phyloP scores from a whole-genome alignment of 2,888 invertebrate species.

The Nomada goodeniana region DNA sequence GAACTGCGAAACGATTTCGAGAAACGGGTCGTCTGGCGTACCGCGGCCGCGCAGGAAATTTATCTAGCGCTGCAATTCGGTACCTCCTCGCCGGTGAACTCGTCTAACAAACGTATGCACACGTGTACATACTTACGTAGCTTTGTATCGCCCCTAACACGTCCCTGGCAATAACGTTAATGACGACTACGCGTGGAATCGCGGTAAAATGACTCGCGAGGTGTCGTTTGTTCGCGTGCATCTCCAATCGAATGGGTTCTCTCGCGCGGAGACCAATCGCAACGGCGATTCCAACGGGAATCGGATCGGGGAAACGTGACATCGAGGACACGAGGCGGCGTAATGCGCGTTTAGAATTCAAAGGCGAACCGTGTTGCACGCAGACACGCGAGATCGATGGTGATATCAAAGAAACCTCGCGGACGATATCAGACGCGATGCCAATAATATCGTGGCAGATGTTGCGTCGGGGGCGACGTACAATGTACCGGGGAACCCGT shows the following conservation, averaged over 20 bases:
- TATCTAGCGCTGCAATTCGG: background rate
- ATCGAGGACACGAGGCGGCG: constrained; percentile 6
- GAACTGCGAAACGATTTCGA: constrained; percentile 7
- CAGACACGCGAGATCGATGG: constrained; percentile 47
- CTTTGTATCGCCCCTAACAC: no score
- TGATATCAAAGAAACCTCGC: constrained; percentile 47
- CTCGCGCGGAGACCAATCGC: constrained; percentile 15
- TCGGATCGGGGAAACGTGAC: constrained; percentile 45
- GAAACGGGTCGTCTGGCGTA: background rate
- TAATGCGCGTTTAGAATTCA: constrained; percentile 53
- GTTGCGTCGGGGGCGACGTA: constrained; percentile 14
- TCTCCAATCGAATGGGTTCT: background rate
- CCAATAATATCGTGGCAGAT: constrained; percentile 20
- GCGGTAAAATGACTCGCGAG: background rate
- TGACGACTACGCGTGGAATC: background rate
- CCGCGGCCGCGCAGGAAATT: background rate
- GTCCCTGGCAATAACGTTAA: background rate
- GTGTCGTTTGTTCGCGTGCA: background rate
- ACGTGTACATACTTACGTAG: no score
- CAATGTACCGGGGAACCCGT: background rate
- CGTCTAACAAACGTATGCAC: background rate
- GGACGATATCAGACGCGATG: constrained; percentile 6
- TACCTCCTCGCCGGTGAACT: background rate
- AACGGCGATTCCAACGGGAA: constrained; percentile 42
- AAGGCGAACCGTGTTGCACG: constrained; percentile 37